A percentile compares a stretch with the other conserved stretches of the same genome.
Conservation (phyloP, 2,113 vertebrate species). For the Erythrolamprus reginae region DNA sequence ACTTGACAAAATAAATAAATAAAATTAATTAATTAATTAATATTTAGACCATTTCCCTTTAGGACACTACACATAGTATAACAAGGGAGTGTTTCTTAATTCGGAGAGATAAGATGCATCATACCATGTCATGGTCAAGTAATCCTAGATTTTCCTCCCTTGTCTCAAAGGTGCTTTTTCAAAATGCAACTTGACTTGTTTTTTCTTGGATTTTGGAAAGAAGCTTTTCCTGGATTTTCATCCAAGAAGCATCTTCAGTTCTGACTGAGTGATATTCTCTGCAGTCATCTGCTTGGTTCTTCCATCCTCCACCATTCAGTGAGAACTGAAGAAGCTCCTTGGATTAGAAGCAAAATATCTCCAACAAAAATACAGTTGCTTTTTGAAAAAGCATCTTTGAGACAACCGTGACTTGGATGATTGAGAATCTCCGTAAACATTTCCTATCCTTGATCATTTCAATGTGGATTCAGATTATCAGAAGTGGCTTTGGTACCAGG, state of each 20-base stretch:
- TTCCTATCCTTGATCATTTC: background rate
- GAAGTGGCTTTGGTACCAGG: background rate
- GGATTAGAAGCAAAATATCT: too few relatives aligned
- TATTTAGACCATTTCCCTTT: background rate
- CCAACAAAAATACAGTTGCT: background rate
- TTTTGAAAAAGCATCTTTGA: background rate
- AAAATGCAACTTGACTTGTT: background rate
- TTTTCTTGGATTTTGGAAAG: too few relatives aligned
- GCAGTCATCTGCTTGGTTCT: too few relatives aligned
- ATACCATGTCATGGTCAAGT: background rate
- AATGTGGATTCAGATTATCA: background rate
- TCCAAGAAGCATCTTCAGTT: background rate
- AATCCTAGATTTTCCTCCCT: background rate
- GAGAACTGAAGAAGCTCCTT: background rate
- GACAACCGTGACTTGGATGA: background rate
- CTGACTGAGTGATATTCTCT: background rate
- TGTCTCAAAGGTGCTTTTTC: background rate
- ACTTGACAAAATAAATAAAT: too few relatives aligned
- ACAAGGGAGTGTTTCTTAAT: background rate
- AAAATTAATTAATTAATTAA: too few relatives aligned
- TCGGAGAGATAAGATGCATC: background rate
- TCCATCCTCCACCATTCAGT: too few relatives aligned
- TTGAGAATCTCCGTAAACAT: background rate
- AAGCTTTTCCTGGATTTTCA: too few relatives aligned
- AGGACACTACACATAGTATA: background rate